These are phyloP conservation scores for Acleris cristana DNA, from an alignment of 2,888 invertebrate genomes.

Conservation along the genomic window DNA sequence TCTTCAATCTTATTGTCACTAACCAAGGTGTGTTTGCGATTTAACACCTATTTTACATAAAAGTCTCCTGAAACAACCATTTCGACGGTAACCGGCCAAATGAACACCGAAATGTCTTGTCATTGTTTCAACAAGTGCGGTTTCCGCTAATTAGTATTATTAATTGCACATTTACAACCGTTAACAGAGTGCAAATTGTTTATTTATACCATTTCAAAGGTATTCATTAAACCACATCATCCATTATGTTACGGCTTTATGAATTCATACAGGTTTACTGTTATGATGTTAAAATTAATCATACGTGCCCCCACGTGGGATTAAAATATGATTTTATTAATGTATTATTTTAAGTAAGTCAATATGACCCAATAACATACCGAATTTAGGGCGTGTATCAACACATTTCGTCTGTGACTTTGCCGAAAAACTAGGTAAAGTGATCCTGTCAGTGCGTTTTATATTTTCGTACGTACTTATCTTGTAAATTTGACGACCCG, in stretches of 20 bases:
- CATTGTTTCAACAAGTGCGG: slow-evolving; percentile 31
- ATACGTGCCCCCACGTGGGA: neutral
- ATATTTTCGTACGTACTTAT: too few relatives aligned
- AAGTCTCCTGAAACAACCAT: neutral
- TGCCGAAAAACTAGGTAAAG: too few relatives aligned
- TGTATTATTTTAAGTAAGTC: too few relatives aligned
- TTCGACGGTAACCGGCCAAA: neutral
- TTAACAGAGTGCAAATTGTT: slow-evolving; percentile 30
- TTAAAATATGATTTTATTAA: too few relatives aligned
- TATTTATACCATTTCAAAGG: slow-evolving; percentile 28
- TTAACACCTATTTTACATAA: too few relatives aligned
- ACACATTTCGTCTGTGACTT: too few relatives aligned
- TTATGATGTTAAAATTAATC: neutral
- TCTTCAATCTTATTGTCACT: too few relatives aligned
- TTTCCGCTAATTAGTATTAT: slow-evolving; percentile 29
- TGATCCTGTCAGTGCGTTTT: too few relatives aligned
- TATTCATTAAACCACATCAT: slow-evolving; percentile 20
- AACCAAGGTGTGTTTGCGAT: too few relatives aligned
- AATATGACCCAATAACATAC: too few relatives aligned
- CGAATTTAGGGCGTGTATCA: too few relatives aligned
- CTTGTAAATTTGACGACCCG: too few relatives aligned
- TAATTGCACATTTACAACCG: slow-evolving; percentile 24
- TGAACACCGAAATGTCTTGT: slow-evolving; percentile 26
- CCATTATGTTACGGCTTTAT: slow-evolving; percentile 14
- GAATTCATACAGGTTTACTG: neutral